Evolutionary conservation across 2,888 invertebrate species (phyloP), one percentile per base, ranked within the genome.

Genomic region (Euclidia mi): DNA sequence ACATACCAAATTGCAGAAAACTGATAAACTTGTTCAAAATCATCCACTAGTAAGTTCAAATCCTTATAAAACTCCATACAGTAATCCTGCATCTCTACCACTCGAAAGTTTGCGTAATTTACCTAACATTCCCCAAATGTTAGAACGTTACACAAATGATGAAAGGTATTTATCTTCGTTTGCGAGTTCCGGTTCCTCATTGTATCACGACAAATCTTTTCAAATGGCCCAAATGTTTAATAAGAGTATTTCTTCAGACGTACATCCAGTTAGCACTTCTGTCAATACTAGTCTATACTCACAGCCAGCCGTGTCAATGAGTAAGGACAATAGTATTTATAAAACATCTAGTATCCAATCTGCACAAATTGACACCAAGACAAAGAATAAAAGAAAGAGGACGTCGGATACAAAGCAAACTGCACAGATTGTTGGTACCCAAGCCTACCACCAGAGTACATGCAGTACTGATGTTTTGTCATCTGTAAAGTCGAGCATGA

Each of bases 151-250:
- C 78, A 82, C 90, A 1, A 94, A 94, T 63, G 95, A 96, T 42
- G 95, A 96, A 67, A 87, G 95, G 59, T 94, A 95, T 81, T 84
- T 95, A 67, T 87, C 94, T 0, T 90, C 91, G 40, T 91, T 95
- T 70, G 92, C 95, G 45, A 84, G 89, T 43, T 79, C 90, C 17
- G 79, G 87, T 18, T 81, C 94, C 7, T 78, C 95, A 12, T 89
- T 95, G 48, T 96, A 95, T 70, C 95, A 95, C 58, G 95, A 96
- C 43, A 96, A 96, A 80, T 90, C 91, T 18, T 95, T 95, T 84
- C 95, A 95, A 76, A 95, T 95, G 83, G 95, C 95, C 0, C 95
- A 95, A 75, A 95, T 96, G 89, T 96, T 95, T 71, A 95, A 94
- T 56, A 94, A 95, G 76, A 92, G 87, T 65, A 79, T 94, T 52